These are phyloP conservation scores for Sussaba pulchella DNA, from an alignment of 2,888 invertebrate species.

Conservation along the genomic window DNA sequence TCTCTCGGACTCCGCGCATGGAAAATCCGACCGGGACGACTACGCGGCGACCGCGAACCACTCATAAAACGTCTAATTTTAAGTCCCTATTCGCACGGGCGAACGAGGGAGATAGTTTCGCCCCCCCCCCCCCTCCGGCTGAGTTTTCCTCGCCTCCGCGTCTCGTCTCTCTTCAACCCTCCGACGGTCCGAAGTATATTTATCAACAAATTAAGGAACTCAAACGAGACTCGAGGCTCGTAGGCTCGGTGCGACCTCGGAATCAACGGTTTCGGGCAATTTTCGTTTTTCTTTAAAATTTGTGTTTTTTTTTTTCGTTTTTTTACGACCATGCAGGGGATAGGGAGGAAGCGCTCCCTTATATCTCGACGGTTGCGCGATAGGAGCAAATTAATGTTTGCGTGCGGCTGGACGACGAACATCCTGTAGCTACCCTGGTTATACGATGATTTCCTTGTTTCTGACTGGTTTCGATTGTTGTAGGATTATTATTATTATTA, in stretches of 20 bases:
- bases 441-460: no score
- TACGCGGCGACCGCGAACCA: conserved; percentile 35
- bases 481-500: no score
- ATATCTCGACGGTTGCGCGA: conserved; percentile 20
- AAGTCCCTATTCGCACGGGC: conserved; percentile 63
- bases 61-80: conserved; percentile 79
- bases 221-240: conserved; percentile 34
- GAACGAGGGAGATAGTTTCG: neutral
- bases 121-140: no score
- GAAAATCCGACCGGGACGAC: conserved; percentile 12
- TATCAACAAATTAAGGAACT: conserved; percentile 76
- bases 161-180: neutral
- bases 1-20: neutral
- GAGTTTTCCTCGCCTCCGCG: conserved; percentile 23
- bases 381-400: conserved; percentile 41
- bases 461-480: conserved; percentile 15
- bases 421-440: conserved; percentile 4
- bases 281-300: no score
- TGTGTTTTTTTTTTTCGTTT: no score
- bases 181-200: conserved; percentile 71
- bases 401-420: conserved; percentile 22
- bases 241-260: neutral
- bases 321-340: neutral
- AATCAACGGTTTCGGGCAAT: conserved; percentile 16
- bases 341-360: no score